phyloP scores from a whole-genome alignment of 1,140 invertebrate genomes.

The Zaprionus vittiger region DNA sequence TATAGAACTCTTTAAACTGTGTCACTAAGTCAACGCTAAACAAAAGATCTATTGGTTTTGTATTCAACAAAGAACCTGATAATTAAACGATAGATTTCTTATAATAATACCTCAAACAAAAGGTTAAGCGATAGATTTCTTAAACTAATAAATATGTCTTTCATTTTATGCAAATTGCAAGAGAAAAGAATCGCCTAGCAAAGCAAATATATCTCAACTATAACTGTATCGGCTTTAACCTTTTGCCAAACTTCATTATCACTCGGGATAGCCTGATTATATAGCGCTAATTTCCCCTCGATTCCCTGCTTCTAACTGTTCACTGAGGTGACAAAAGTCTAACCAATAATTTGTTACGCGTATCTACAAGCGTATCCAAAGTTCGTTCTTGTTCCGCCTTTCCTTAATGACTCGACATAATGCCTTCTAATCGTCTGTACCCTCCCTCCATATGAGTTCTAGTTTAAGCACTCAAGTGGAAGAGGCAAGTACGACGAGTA shows the following conservation, averaged over 20 bases:
- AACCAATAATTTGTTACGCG: conserved; percentile 4
- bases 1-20: background rate
- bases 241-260: background rate
- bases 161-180: background rate
- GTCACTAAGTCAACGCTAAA: background rate
- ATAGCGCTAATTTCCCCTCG: background rate
- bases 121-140: background rate
- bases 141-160: background rate
- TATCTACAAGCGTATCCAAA: conserved; percentile 44
- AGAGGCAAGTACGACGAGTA: background rate
- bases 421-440: background rate
- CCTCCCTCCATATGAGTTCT: background rate
- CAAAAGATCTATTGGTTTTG: background rate
- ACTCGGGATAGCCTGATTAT: background rate
- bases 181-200: background rate
- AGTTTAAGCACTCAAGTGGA: conserved; percentile 1
- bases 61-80: background rate
- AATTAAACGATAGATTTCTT: background rate
- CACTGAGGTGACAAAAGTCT: conserved; percentile 1
- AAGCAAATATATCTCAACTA: background rate
- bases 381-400: conserved; percentile 43
- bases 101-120: background rate
- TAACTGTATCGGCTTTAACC: background rate
- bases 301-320: too few relatives aligned
- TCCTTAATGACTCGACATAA: conserved; percentile 68